Conservation (phyloP, 2,888 invertebrate species). For the Muscina levida region DNA sequence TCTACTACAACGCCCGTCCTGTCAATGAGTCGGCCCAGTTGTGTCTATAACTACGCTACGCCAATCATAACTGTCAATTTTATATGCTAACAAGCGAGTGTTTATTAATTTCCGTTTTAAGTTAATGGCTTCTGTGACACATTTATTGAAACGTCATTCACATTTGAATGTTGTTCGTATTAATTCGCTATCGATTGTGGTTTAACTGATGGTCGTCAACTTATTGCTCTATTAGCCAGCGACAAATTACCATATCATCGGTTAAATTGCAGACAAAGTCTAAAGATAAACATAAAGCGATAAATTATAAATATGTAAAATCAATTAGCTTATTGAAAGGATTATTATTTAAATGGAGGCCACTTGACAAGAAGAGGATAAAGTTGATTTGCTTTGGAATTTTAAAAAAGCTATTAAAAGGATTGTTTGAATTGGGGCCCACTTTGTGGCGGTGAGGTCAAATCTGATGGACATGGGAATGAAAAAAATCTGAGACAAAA, state of each 20-base stretch:
- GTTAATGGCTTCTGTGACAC: constrained; percentile 24
- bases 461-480: too few relatives aligned
- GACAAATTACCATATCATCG: constrained; percentile 46
- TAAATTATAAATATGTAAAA: constrained; percentile 26
- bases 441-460: too few relatives aligned
- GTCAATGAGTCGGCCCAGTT: too few relatives aligned
- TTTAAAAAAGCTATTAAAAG: too few relatives aligned
- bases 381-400: too few relatives aligned
- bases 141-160: neutral
- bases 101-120: neutral
- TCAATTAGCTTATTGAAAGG: neutral
- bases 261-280: neutral
- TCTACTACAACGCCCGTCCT: too few relatives aligned
- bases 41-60: too few relatives aligned
- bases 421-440: too few relatives aligned
- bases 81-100: neutral
- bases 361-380: too few relatives aligned
- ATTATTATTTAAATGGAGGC: too few relatives aligned
- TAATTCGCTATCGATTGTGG: neutral
- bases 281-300: neutral
- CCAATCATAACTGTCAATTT: constrained; percentile 27
- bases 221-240: constrained; percentile 31
- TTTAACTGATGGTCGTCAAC: neutral
- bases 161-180: neutral
- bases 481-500: too few relatives aligned